These are phyloP conservation scores for Myanophis thanlyinensis DNA, from an alignment of 2,113 vertebrate species.

Conservation along the genomic window DNA sequence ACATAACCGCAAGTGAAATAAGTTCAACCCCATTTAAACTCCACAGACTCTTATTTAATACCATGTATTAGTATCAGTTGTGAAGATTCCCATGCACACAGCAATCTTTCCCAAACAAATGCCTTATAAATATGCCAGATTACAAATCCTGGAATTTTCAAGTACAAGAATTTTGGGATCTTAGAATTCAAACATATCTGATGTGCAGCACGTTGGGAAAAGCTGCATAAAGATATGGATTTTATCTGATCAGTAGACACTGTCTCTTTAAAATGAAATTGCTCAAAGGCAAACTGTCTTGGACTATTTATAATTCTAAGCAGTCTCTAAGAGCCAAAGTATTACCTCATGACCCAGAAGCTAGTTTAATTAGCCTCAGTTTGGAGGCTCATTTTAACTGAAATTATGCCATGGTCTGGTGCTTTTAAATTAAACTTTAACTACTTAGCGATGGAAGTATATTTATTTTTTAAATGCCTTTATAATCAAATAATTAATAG, in stretches of 20 bases:
- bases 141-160: not conserved
- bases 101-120: not conserved
- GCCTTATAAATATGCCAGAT: not conserved
- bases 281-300: not conserved
- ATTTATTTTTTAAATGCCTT: conserved; percentile 67
- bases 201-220: not conserved
- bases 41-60: not conserved
- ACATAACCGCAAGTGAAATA: not conserved
- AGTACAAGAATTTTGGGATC: not conserved
- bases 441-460: conserved; percentile 58
- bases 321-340: conserved; percentile 43
- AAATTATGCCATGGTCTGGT: conserved; percentile 61
- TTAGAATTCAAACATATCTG: not conserved
- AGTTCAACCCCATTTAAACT: not conserved
- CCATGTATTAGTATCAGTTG: not conserved
- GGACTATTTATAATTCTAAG: conserved; percentile 30
- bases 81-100: not conserved
- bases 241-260: not conserved
- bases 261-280: not conserved
- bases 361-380: conserved; percentile 67
- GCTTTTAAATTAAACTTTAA: conserved; percentile 71
- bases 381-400: conserved; percentile 57
- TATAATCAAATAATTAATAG: conserved; percentile 72
- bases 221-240: not conserved
- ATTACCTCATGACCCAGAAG: conserved; percentile 60